Conservation (phyloP, 1,140 invertebrate genomes). For the Leptopilina boulardi region DNA sequence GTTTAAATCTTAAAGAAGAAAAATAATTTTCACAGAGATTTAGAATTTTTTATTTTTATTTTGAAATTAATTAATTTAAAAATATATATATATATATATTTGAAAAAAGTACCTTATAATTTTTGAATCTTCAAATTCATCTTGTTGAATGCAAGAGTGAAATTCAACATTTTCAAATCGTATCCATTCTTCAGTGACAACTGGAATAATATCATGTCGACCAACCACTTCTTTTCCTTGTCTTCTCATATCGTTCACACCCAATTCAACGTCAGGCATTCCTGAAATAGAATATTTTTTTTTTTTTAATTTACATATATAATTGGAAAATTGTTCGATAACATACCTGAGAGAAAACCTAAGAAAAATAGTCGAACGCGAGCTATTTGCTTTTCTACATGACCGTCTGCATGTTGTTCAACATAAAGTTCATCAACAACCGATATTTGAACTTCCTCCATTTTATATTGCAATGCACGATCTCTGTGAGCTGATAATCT, state of each 20-base stretch:
- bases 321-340: too few species aligned
- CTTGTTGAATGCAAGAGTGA: constrained; percentile 93
- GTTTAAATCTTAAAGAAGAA: constrained; percentile 87
- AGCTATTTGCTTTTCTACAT: constrained; percentile 94
- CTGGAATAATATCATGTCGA: constrained; percentile 98
- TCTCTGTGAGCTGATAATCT: constrained; percentile 89
- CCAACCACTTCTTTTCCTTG: constrained; percentile 99
- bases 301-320: too few species aligned
- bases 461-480: constrained; percentile 94
- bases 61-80: constrained; percentile 19
- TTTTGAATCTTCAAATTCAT: constrained; percentile 93
- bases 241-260: constrained; percentile 96
- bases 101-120: constrained; percentile 87
- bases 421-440: constrained; percentile 98
- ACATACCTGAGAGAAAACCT: constrained; percentile 90
- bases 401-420: constrained; percentile 91
- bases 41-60: not conserved
- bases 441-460: constrained; percentile 98
- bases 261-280: constrained; percentile 97
- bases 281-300: too few species aligned
- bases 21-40: too few species aligned
- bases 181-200: constrained; percentile 99
- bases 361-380: constrained; percentile 96
- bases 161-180: constrained; percentile 95
- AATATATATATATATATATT: constrained; percentile 1